A percentile compares a stretch with the other conserved stretches of the same genome.
phyloP scores from a whole-genome alignment of 1,140 invertebrate species.

The Heterodera carotae region DNA sequence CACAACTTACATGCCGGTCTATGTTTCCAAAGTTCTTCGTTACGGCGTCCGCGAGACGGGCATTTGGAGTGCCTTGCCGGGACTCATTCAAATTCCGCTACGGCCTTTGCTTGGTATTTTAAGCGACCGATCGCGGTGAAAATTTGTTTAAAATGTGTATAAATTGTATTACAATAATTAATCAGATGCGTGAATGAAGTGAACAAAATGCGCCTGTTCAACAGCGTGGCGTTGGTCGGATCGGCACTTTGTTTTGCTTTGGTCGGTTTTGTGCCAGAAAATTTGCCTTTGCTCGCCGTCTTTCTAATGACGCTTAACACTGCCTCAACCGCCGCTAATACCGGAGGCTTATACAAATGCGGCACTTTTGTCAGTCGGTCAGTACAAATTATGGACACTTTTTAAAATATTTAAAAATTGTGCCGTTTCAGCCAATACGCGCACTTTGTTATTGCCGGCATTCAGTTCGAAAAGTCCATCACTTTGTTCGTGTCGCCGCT shows the following conservation, averaged over 20 bases:
- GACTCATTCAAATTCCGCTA: slow-evolving; percentile 17
- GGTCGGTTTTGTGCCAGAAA: slow-evolving; percentile 51
- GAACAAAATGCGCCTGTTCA: slow-evolving; percentile 54
- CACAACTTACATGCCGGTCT: slow-evolving; percentile 46
- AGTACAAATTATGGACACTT: neutral
- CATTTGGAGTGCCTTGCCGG: slow-evolving; percentile 28
- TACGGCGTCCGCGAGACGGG: slow-evolving; percentile 35
- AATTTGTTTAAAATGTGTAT: neutral
- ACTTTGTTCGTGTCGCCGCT: slow-evolving; percentile 45
- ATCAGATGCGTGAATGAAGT: slow-evolving; percentile 44
- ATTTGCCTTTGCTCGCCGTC: slow-evolving; percentile 37
- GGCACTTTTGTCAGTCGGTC: slow-evolving; percentile 51
- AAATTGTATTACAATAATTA: neutral
- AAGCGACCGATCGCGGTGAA: slow-evolving; percentile 12
- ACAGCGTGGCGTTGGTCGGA: slow-evolving; percentile 50
- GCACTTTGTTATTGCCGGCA: slow-evolving; percentile 44
- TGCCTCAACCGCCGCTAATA: slow-evolving; percentile 50
- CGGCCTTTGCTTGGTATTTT: neutral
- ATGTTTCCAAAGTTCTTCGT: slow-evolving; percentile 48
- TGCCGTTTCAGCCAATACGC: slow-evolving; percentile 35
- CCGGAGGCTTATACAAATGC: slow-evolving; percentile 58
- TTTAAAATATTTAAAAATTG: neutral
- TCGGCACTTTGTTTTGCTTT: slow-evolving; percentile 48
- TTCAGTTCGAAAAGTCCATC: slow-evolving; percentile 45
- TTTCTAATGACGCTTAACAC: slow-evolving; percentile 48